These are phyloP conservation scores for Erpobdella octoculata DNA, from an alignment of 2,888 invertebrate species.

Conservation along the genomic window DNA sequence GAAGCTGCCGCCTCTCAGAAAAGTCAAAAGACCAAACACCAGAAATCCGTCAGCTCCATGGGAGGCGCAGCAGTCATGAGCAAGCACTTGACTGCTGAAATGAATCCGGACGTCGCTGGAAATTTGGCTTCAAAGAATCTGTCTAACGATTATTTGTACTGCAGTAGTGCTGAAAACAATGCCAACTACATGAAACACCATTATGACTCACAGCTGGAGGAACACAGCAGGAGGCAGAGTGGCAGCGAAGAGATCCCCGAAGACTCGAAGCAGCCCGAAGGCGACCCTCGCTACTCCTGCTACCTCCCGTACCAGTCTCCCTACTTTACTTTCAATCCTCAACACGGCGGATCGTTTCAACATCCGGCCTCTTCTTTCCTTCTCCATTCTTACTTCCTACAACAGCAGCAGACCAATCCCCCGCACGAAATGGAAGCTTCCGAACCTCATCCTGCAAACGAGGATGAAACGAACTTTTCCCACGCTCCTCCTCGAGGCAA, in stretches of 20 bases:
- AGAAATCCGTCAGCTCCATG: neutral
- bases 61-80: neutral
- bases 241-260: neutral
- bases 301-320: conserved; percentile 6
- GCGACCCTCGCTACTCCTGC: neutral
- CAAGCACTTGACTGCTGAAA: neutral
- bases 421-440: neutral
- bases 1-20: neutral
- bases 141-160: neutral
- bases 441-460: neutral
- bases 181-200: neutral
- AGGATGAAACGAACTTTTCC: neutral
- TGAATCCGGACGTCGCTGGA: neutral
- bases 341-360: neutral
- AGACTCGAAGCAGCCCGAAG: neutral
- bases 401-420: neutral
- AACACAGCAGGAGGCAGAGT: neutral
- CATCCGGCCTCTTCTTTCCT: conserved; percentile 20
- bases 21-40: neutral
- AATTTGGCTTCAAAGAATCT: neutral
- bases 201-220: neutral
- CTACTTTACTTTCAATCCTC: conserved; percentile 13
- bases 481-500: too few species aligned
- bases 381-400: conserved; percentile 24
- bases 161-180: neutral